A percentile compares a stretch with the other conserved stretches of the same genome.
These are phyloP conservation scores for Cyclargus thomasi DNA, from an alignment of 1,140 invertebrate species.

Conservation along the genomic window DNA sequence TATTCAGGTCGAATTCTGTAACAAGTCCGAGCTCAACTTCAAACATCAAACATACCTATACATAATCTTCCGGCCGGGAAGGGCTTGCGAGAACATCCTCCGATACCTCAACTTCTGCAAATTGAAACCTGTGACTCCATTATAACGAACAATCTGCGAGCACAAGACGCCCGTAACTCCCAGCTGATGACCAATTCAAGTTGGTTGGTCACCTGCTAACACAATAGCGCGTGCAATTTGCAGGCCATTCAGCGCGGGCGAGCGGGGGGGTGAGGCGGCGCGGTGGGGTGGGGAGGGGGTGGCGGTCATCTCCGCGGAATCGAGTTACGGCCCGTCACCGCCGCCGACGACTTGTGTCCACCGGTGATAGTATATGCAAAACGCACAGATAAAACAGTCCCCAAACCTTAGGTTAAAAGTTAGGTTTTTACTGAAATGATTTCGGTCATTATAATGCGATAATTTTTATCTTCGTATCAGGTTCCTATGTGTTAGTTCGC, in stretches of 20 bases:
- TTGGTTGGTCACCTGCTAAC: conserved; percentile 6
- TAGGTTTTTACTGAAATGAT: too few species aligned
- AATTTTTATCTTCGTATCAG: too few species aligned
- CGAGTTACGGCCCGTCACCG: conserved; percentile 27
- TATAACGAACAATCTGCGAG: background rate
- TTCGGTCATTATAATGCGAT: too few species aligned
- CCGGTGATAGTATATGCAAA: conserved; percentile 2
- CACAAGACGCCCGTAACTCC: background rate
- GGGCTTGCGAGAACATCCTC: too few species aligned
- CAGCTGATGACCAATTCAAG: background rate
- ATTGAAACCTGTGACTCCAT: background rate
- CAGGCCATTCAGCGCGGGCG: conserved; percentile 6
- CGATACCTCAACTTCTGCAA: too few species aligned
- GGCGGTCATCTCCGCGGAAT: conserved; percentile 29
- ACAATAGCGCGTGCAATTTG: conserved; percentile 23
- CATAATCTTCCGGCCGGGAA: too few species aligned
- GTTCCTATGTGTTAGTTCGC: too few species aligned
- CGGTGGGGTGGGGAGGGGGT: background rate
- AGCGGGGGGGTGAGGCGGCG: conserved; percentile 13
- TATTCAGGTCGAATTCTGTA: too few species aligned
- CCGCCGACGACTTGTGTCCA: conserved; percentile 17
- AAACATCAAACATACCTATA: too few species aligned
- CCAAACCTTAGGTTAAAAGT: too few species aligned
- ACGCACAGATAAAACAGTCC: conserved; percentile 8
- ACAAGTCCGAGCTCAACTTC: too few species aligned